Conservation (phyloP, 92 coral and sea anemone species). For the Micromussa lordhowensis region DNA sequence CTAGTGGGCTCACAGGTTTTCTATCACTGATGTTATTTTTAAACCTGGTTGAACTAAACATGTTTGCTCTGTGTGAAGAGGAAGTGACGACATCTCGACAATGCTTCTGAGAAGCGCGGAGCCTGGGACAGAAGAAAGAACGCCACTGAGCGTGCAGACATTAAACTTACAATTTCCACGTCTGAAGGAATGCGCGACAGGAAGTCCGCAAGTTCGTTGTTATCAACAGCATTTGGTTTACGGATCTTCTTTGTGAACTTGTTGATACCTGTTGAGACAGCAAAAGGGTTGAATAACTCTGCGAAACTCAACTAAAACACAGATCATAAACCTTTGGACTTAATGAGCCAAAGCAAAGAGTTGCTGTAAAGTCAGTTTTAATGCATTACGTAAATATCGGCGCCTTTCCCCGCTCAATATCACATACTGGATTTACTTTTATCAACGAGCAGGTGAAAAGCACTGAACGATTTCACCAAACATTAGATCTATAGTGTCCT, state of each 20-base stretch:
- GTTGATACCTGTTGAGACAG: slow-evolving; percentile 73
- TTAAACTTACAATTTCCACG: slow-evolving; percentile 83
- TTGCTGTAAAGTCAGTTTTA: not conserved
- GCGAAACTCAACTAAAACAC: not conserved
- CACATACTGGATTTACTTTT: not conserved
- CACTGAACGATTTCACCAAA: not conserved
- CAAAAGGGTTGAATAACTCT: not conserved
- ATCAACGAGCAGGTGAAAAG: not conserved
- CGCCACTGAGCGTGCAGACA: not conserved
- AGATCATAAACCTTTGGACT: not conserved
- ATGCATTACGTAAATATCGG: not conserved
- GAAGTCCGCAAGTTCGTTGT: slow-evolving; percentile 93
- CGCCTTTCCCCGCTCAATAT: not conserved
- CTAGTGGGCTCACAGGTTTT: not conserved
- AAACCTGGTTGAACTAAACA: not conserved
- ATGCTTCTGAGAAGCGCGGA: not conserved
- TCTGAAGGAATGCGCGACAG: slow-evolving; percentile 96
- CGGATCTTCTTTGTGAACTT: slow-evolving; percentile 99
- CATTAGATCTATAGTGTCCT: not conserved
- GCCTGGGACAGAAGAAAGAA: not conserved
- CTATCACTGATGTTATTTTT: not conserved
- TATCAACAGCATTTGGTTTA: slow-evolving; percentile 96
- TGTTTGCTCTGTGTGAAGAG: not conserved
- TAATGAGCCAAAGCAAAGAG: not conserved
- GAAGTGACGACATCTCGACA: not conserved